Evolutionary conservation across 1,140 invertebrate genomes (phyloP), one percentile per base, ranked within the genome.

Genomic region (Gonatopus flavifemur): DNA sequence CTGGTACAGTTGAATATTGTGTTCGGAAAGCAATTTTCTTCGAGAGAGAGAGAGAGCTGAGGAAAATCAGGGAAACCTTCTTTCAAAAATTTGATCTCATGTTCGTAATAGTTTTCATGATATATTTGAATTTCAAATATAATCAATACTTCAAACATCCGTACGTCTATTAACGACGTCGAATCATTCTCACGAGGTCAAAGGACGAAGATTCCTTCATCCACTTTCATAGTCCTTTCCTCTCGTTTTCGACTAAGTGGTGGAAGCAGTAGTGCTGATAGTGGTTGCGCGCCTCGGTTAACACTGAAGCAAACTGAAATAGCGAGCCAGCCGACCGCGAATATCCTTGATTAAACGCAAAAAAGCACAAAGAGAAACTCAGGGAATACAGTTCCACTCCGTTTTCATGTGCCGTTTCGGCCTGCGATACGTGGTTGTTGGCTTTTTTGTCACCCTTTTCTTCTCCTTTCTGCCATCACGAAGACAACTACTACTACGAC

Each of bases 281-380:
- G 54, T 45, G 55, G 56, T 59, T 59, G 60, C 57, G 43, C 59
- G 57, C 58, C 51, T 62, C 50, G 53, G 61, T 64, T 60, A 54
- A 36, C 55, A 52, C 49, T 66, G 47, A n/a, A 55, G 55, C 55
- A 45, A 46, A 56, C 59, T 62, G 53, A 64, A 69, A 68, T 66
- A 64, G 54, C 51, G 55, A 53, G 52, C 50, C 62, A 70, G 60
- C 57, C 64, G 58, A 71, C 67, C 70, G 62, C 64, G 66, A 72
- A 71, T 71, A 70, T 71, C 61, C 70, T 71, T 72, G 71, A 74
- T 74, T 74, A 72, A 72, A 71, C 59, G 58, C 58, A 65, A 66
- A 67, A 69, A 69, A 62, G 52, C 41, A 25, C 46, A n/a, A 30
- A 13, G 43, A 42, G 33, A 43, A 31, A 55, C 52, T 48, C 53